These are phyloP conservation scores for Clarias macrocephalus DNA, from an alignment of 2,113 vertebrate species.

Conservation along the genomic window DNA sequence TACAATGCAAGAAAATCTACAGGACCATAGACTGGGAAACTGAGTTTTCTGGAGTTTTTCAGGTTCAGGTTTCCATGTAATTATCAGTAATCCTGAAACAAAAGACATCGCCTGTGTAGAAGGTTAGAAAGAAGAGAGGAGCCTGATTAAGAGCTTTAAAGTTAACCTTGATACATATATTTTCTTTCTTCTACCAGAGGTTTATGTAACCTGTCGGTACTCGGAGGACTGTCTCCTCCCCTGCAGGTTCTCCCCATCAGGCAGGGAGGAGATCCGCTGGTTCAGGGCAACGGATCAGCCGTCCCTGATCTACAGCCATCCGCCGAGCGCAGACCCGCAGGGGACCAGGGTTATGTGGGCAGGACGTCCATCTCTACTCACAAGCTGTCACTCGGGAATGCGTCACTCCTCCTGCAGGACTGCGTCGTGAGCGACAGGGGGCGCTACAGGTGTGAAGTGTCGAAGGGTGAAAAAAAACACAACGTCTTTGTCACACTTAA, in stretches of 20 bases:
- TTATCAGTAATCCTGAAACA: background rate
- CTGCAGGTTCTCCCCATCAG: constrained; percentile 68
- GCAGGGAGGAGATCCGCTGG: constrained; percentile 72
- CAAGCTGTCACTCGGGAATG: constrained; percentile 69
- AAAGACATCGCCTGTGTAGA: background rate
- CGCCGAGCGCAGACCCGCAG: background rate
- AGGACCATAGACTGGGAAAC: background rate
- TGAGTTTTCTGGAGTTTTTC: background rate
- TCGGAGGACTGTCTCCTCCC: constrained; percentile 73
- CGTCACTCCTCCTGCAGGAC: constrained; percentile 70
- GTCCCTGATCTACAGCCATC: constrained; percentile 64
- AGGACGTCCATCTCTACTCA: constrained; percentile 59
- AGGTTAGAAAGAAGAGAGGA: background rate
- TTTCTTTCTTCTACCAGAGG: constrained; percentile 59
- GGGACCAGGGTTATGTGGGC: constrained; percentile 29
- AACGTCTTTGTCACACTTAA: constrained; percentile 61
- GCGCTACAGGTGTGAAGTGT: constrained; percentile 72
- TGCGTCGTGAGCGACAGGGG: constrained; percentile 66
- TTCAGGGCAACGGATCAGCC: constrained; percentile 50
- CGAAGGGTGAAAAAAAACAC: constrained; percentile 36
- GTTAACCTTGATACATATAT: background rate
- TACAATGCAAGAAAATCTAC: background rate
- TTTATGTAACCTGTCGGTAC: constrained; percentile 64
- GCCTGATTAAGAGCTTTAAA: background rate
- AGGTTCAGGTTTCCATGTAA: background rate